Conservation (phyloP, 2,797 vertebrate genomes). For the Antrozous pallidus region DNA sequence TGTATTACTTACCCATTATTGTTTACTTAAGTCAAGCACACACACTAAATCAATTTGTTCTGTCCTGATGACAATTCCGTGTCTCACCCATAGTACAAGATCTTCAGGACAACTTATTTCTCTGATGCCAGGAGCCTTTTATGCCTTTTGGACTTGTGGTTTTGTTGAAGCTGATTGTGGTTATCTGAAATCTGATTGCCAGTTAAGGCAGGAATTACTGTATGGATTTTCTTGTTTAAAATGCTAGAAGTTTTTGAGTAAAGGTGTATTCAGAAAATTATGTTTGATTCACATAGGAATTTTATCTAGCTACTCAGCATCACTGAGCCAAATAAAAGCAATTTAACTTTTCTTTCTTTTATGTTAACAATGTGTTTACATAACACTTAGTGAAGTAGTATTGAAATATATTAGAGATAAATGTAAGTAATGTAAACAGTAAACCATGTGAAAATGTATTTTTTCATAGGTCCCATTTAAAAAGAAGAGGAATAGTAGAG, state of each 20-base stretch:
- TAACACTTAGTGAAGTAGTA: slow-evolving; percentile 36
- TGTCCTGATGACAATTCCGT: slow-evolving; percentile 28
- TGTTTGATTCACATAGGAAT: not conserved
- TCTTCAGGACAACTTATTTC: slow-evolving; percentile 41
- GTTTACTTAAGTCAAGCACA: slow-evolving; percentile 55
- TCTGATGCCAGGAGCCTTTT: not conserved
- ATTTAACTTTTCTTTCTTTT: slow-evolving; percentile 12
- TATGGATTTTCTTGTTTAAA: slow-evolving; percentile 37
- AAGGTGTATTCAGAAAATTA: slow-evolving; percentile 40
- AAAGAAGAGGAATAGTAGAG: not conserved
- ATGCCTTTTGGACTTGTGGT: not conserved
- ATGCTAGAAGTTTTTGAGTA: not conserved
- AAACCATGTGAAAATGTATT: not conserved
- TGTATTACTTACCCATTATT: slow-evolving; percentile 41
- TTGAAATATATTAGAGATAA: slow-evolving; percentile 25
- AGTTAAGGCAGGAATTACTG: slow-evolving; percentile 1
- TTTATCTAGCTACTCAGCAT: not conserved
- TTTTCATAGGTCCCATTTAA: not conserved
- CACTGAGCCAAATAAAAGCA: not conserved
- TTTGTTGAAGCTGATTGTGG: slow-evolving; percentile 6
- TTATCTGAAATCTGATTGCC: slow-evolving; percentile 6
- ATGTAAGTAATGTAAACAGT: not conserved
- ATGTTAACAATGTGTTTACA: slow-evolving; percentile 39
- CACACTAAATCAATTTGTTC: slow-evolving; percentile 62
- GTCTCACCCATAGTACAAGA: not conserved